phyloP scores from a whole-genome alignment of 2,797 vertebrate species.

The Lagorchestes hirsutus region DNA sequence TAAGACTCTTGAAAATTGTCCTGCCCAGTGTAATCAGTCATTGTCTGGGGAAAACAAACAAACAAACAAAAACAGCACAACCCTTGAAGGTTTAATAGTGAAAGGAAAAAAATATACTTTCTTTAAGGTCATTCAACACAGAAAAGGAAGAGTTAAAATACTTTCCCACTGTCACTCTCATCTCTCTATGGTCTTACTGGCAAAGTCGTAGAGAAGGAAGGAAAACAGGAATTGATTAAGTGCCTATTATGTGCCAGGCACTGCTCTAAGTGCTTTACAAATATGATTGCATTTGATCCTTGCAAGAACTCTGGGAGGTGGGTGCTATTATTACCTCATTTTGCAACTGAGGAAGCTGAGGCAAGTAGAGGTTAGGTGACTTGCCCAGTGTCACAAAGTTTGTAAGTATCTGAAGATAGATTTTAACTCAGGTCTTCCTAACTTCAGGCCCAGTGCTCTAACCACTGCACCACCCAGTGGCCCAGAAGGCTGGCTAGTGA shows the following conservation, averaged over 20 bases:
- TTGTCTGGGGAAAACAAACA: background rate
- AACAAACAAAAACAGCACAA: background rate
- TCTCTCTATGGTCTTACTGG: constrained; percentile 46
- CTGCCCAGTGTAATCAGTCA: constrained; percentile 64
- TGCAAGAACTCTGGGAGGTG: background rate
- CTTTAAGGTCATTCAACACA: constrained; percentile 52
- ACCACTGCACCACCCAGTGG: background rate
- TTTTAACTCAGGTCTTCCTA: background rate
- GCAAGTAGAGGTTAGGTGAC: background rate
- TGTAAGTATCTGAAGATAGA: background rate
- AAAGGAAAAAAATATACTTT: constrained; percentile 53
- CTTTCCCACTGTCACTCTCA: background rate
- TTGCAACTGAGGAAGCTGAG: background rate
- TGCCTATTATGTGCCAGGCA: background rate
- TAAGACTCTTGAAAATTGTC: constrained; percentile 66
- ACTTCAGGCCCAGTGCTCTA: background rate
- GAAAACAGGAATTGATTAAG: background rate
- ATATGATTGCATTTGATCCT: background rate
- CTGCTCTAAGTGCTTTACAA: background rate
- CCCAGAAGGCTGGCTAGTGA: background rate
- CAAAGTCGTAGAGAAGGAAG: constrained; percentile 32
- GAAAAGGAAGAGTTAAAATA: constrained; percentile 41
- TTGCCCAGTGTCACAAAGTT: background rate
- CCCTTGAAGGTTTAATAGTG: constrained; percentile 5
- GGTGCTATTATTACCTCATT: background rate